Evolutionary conservation across 2,113 vertebrate species (phyloP).

Genomic region (Chlorodrepanis virens): DNA sequence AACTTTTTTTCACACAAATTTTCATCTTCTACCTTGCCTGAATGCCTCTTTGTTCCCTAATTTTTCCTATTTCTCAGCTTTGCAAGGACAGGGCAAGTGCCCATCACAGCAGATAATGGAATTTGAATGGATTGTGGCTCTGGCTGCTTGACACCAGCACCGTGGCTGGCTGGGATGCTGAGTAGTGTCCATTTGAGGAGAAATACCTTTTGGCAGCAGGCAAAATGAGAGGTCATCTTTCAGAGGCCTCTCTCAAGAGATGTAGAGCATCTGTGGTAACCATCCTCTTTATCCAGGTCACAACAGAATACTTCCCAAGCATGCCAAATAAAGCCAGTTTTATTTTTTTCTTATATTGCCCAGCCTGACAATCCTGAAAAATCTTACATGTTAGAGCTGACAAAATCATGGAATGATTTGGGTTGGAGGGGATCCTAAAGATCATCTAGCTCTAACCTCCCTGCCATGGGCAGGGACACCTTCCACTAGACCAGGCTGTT

Average conservation of each 20-base stretch:
- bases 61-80: background rate
- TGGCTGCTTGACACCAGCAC: background rate
- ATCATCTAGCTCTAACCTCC: background rate
- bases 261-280: background rate
- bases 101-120: background rate
- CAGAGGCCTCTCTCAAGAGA: background rate
- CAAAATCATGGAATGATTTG: background rate
- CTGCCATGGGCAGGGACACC: background rate
- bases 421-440: background rate
- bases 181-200: background rate
- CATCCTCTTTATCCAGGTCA: background rate
- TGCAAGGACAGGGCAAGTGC: background rate
- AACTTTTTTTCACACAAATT: background rate
- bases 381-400: background rate
- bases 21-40: background rate
- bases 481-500: background rate
- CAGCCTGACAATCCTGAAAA: background rate
- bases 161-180: background rate
- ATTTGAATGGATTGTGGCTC: background rate
- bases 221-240: background rate
- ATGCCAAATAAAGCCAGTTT: background rate
- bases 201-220: background rate
- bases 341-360: background rate
- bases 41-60: background rate
- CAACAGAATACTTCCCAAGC: background rate